Conservation (phyloP, 2,113 vertebrate genomes). For the Alectura lathami region DNA sequence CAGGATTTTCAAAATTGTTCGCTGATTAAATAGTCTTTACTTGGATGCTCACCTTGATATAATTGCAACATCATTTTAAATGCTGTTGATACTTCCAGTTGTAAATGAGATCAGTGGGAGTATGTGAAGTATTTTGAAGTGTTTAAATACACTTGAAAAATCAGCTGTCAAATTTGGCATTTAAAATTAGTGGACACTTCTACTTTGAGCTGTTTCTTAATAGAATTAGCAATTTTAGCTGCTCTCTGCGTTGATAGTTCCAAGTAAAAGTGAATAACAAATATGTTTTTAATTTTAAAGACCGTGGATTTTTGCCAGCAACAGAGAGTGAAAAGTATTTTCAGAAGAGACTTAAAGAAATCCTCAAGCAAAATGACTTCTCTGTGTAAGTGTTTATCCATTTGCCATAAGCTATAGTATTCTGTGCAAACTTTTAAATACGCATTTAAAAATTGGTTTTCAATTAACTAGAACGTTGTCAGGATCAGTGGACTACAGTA, state of each 20-base stretch:
- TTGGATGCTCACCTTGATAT: not conserved
- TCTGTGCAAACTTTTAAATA: slow-evolving; percentile 30
- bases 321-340: slow-evolving; percentile 92
- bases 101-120: not conserved
- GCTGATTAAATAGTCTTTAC: not conserved
- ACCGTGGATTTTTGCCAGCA: slow-evolving; percentile 81
- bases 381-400: slow-evolving; percentile 86
- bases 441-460: slow-evolving; percentile 69
- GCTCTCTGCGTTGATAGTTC: slow-evolving; percentile 28
- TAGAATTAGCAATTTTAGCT: slow-evolving; percentile 32
- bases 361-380: slow-evolving; percentile 91
- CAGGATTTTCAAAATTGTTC: not conserved
- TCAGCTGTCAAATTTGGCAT: not conserved
- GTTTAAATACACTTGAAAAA: not conserved
- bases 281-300: slow-evolving; percentile 80
- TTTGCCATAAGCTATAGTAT: slow-evolving; percentile 56
- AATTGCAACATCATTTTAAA: not conserved
- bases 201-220: not conserved
- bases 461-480: slow-evolving; percentile 85
- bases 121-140: not conserved
- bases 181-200: not conserved
- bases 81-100: not conserved
- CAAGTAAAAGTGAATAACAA: slow-evolving; percentile 51
- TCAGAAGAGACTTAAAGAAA: slow-evolving; percentile 93
- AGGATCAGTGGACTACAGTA: slow-evolving; percentile 77